Evolutionary conservation across 2,113 vertebrate genomes (phyloP), one percentile per base, ranked within the genome.

Genomic region (Gallinago jamesoni): DNA sequence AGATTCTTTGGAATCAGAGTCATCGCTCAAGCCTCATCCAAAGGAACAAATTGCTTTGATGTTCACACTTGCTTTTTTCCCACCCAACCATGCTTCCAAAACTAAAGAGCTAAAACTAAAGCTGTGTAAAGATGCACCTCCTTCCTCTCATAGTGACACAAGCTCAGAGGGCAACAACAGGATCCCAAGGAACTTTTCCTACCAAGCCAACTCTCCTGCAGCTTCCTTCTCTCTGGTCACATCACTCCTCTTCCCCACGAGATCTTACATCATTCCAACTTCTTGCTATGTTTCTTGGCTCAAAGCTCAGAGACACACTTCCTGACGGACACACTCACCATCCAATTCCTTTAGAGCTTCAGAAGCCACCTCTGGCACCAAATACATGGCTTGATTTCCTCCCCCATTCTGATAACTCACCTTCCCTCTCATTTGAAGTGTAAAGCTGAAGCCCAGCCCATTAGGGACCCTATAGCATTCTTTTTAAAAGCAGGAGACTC

Each of bases 401-500:
- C 45, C 53, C 33, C 48, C 23, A 19, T 35, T 84, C 77, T 66
- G 16, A 89, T 48, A 52, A 41, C 52, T 84, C 69, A 59, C 77
- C 81, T 78, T 37, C 52, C 50, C 76, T 92, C 69, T 84, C 76
- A 70, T 39, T 9, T 81, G 30, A 94, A 22, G 75, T 28, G 52
- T 41, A 92, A 90, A 92, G 60, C 56, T 80, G 81, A 94, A 90
- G 85, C 48, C 39, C 10, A 8, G 77, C 80, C 80, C 74, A 76
- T 62, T 4, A 85, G 70, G 59, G 50, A 91, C 28, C 35, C 28
- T 23, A 39, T 0, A 68, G 60, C 52, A 63, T 8, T 79, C 48
- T 52, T 47, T 35, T 91, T 95, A 73, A 89, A 78, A 82, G 64
- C 80, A 95, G 76, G 57, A 85, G 80, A 33, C 64, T 92, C 90